Conservation (phyloP, 2,797 vertebrate species). For the Semaprochilodus insignis region DNA sequence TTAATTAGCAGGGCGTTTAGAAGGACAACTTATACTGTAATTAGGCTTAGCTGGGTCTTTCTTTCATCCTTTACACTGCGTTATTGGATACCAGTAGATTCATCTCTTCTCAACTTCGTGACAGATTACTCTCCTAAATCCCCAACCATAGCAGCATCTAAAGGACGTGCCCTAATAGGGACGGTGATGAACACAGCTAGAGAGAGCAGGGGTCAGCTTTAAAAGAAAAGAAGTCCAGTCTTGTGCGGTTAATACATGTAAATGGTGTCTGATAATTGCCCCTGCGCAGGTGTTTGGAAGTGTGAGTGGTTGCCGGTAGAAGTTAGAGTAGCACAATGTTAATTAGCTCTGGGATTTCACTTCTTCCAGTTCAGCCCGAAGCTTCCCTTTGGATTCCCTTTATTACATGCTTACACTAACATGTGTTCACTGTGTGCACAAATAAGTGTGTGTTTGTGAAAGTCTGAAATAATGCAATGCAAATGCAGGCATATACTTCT, state of each 20-base stretch:
- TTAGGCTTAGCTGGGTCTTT: too few relatives aligned
- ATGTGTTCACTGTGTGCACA: conserved; percentile 40
- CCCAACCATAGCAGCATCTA: background rate
- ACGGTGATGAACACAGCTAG: conserved; percentile 43
- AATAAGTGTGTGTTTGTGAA: conserved; percentile 49
- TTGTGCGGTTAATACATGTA: conserved; percentile 70
- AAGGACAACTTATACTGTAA: too few relatives aligned
- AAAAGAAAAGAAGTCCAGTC: conserved; percentile 70
- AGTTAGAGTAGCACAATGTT: conserved; percentile 70
- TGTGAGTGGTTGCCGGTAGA: conserved; percentile 69
- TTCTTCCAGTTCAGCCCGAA: conserved; percentile 64
- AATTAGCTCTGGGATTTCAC: conserved; percentile 79
- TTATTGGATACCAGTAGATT: background rate
- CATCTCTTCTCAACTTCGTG: background rate
- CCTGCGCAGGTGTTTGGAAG: conserved; percentile 77
- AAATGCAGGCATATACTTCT: conserved; percentile 17
- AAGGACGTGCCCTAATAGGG: background rate
- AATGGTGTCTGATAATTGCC: conserved; percentile 78
- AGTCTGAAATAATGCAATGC: conserved; percentile 49
- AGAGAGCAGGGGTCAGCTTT: conserved; percentile 65
- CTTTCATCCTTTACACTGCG: background rate
- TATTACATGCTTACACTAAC: conserved; percentile 38
- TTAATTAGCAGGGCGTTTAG: too few relatives aligned
- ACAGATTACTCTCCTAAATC: conserved; percentile 3
- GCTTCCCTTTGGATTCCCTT: conserved; percentile 4